Base-by-base conservation (phyloP, 2,797 vertebrate species). In the Etheostoma nigrum region DNA sequence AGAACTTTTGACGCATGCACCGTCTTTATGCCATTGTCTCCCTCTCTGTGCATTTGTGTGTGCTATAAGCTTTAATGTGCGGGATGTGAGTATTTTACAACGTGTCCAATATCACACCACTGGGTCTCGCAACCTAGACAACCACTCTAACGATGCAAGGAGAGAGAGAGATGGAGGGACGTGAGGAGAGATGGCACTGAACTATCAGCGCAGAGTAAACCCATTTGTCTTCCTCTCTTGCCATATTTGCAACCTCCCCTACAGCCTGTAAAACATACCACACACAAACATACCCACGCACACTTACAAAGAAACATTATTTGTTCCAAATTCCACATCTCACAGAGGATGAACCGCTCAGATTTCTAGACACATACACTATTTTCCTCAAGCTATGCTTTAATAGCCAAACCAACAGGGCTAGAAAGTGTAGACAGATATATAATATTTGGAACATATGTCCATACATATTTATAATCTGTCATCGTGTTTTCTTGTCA, bases 21-120 rank as follows among this genome's bases (percentile, higher is more conserved):
- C 33, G 0, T 80, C 72, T 81, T 81, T 66, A 58, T 82, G 78
- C 76, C 70, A 30, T 57, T 18, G 33, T 64, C 72, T 55, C 75
- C 51, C 49, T 67, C 66, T 59, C 19, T 27, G n/a, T 67, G 68
- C 73, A 40, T 76, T 14, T 81, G 40, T 83, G 87, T 88, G 69
- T 78, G 74, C 75, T 84, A 75, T 71, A 67, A 64, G 79, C 69
- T 79, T 79, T 93, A 90, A 92, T 89, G 87, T 86, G 86, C 33
- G 40, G 86, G 68, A 81, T 71, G 86, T 92, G 88, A 87, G 78
- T 82, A 88, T 91, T 93, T 92, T 91, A 92, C 88, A 90, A 84
- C 88, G 85, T 88, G 86, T 88, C 92, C 86, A 87, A 90, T 92
- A 92, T 88, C 78, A 74, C 88, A 93, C 93, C 91, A 73, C 84